Evolutionary conservation across 1,140 invertebrate species (phyloP).

Genomic region (Octopus sinensis): DNA sequence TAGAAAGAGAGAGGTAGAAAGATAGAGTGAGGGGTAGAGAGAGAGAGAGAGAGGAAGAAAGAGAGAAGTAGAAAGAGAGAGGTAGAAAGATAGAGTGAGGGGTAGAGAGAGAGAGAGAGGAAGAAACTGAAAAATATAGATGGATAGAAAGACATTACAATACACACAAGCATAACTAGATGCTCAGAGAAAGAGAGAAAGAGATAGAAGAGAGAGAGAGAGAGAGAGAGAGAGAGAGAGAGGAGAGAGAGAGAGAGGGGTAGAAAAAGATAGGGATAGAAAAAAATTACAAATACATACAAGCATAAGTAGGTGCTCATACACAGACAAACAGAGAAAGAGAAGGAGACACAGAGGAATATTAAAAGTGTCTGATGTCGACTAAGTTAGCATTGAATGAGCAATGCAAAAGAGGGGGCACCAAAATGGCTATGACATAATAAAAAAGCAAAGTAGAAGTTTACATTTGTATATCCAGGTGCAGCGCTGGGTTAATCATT

Average conservation of each 20-base stretch:
- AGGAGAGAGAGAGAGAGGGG: neutral
- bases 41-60: neutral
- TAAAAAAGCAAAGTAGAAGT: too few species aligned
- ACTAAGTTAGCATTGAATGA: too few species aligned
- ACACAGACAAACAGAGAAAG: too few species aligned
- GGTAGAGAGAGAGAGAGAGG: neutral
- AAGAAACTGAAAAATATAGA: neutral
- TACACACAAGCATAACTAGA: neutral
- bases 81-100: neutral
- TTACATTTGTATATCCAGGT: too few species aligned
- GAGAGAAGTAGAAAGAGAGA: neutral
- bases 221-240: neutral
- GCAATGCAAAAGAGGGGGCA: too few species aligned
- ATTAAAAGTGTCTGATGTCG: too few species aligned
- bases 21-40: neutral
- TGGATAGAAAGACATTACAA: too few species aligned
- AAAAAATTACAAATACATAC: neutral
- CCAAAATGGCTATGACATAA: too few species aligned
- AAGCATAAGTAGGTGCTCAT: too few species aligned
- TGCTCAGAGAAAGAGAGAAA: neutral
- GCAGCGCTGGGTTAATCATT: too few species aligned
- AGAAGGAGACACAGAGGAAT: too few species aligned
- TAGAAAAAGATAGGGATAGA: neutral
- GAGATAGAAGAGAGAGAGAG: neutral
- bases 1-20: neutral